Conservation (phyloP, 1,140 invertebrate species). For the Tetramorium parvispinum region DNA sequence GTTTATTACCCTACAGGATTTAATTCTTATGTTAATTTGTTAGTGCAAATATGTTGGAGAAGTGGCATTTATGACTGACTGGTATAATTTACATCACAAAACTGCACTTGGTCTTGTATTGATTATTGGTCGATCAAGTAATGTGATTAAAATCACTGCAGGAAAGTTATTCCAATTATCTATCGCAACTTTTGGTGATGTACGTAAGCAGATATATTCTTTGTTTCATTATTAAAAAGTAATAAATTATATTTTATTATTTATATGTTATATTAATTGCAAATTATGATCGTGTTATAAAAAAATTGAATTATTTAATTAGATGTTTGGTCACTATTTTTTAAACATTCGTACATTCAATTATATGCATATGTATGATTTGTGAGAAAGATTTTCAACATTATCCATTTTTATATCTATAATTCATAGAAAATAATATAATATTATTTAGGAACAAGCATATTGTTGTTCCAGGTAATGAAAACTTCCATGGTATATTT, state of each 20-base stretch:
- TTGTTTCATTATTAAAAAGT: neutral
- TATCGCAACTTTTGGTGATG: constrained; percentile 58
- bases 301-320: neutral
- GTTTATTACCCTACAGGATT: neutral
- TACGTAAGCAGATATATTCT: constrained; percentile 29
- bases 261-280: neutral
- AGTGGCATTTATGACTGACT: constrained; percentile 70
- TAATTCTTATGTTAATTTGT: constrained; percentile 13
- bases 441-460: neutral
- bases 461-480: constrained; percentile 58
- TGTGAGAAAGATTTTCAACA: neutral
- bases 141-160: constrained; percentile 70
- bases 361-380: neutral
- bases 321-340: neutral
- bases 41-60: constrained; percentile 68
- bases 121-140: constrained; percentile 65
- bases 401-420: neutral
- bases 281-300: constrained; percentile 9
- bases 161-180: constrained; percentile 73
- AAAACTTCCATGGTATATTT: constrained; percentile 63
- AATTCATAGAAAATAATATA: neutral
- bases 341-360: neutral
- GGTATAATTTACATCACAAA: constrained; percentile 69
- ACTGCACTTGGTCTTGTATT: constrained; percentile 64
- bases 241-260: neutral